These are phyloP conservation scores for Scolopax rusticola DNA, from an alignment of 2,797 vertebrate genomes.

Conservation along the genomic window DNA sequence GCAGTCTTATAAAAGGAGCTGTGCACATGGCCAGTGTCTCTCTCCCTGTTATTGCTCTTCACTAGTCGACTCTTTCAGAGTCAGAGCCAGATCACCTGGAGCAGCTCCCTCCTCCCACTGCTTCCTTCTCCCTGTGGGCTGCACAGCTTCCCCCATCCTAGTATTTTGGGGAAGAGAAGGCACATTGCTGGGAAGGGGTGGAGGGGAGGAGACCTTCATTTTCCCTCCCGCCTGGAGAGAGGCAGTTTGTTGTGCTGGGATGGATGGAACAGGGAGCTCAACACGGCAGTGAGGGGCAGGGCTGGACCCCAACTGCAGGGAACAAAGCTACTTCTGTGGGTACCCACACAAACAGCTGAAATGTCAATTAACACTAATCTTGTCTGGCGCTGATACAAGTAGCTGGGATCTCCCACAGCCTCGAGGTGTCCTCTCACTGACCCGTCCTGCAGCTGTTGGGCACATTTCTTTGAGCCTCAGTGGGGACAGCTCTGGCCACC, in stretches of 20 bases:
- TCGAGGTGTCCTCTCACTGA: background rate
- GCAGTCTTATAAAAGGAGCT: background rate
- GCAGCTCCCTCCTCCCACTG: background rate
- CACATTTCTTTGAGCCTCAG: background rate
- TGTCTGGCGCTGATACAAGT: rapidly evolving
- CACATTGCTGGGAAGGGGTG: background rate
- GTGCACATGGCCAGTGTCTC: background rate
- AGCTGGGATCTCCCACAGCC: background rate
- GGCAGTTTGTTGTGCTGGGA: background rate
- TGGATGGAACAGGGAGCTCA: background rate
- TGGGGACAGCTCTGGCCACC: background rate
- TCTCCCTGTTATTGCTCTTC: background rate
- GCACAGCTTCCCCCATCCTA: background rate
- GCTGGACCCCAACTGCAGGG: background rate
- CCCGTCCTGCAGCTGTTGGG: background rate
- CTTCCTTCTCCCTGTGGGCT: background rate
- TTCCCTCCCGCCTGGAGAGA: background rate
- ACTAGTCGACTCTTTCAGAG: background rate
- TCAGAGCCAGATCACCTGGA: background rate
- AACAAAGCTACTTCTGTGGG: background rate
- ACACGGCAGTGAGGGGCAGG: background rate
- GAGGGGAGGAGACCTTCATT: background rate
- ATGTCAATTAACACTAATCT: background rate
- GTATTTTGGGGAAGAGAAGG: background rate
- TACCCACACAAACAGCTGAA: background rate